Conservation (phyloP, 2,797 vertebrate species). For the Enteromius trimaculatus region DNA sequence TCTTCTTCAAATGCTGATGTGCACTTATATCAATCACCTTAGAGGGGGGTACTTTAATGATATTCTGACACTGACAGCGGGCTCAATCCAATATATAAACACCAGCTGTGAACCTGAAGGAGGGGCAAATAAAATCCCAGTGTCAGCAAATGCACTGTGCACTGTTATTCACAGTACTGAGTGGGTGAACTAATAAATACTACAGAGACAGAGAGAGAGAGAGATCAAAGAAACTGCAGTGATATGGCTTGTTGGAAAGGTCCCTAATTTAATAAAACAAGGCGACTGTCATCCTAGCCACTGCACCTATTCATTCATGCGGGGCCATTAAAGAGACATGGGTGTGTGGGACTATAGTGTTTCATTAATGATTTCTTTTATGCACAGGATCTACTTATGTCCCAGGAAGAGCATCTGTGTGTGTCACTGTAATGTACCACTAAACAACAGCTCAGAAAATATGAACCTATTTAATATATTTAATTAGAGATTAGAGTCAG, state of each 20-base stretch:
- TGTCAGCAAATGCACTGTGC: constrained; percentile 57
- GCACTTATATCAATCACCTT: constrained; percentile 52
- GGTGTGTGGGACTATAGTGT: background rate
- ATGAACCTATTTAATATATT: background rate
- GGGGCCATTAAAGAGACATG: constrained; percentile 19
- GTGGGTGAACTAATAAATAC: constrained; percentile 51
- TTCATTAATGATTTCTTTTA: background rate
- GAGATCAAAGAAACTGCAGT: constrained; percentile 46
- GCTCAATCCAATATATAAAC: constrained; percentile 50
- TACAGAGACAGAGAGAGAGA: constrained; percentile 46
- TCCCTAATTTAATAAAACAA: constrained; percentile 61
- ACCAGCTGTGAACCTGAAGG: constrained; percentile 22
- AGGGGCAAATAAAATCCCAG: constrained; percentile 38
- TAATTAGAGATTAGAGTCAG: background rate
- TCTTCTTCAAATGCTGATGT: background rate
- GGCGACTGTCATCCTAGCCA: constrained; percentile 39
- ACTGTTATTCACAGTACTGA: constrained; percentile 49
- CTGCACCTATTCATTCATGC: constrained; percentile 21
- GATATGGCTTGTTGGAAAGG: constrained; percentile 44
- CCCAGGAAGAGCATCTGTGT: background rate
- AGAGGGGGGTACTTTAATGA: constrained; percentile 40
- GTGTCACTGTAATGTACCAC: background rate
- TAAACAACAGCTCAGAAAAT: background rate
- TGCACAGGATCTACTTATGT: background rate
- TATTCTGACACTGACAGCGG: constrained; percentile 50